Base-by-base conservation (phyloP, 1,140 invertebrate genomes). In the Trichonephila clavata region DNA sequence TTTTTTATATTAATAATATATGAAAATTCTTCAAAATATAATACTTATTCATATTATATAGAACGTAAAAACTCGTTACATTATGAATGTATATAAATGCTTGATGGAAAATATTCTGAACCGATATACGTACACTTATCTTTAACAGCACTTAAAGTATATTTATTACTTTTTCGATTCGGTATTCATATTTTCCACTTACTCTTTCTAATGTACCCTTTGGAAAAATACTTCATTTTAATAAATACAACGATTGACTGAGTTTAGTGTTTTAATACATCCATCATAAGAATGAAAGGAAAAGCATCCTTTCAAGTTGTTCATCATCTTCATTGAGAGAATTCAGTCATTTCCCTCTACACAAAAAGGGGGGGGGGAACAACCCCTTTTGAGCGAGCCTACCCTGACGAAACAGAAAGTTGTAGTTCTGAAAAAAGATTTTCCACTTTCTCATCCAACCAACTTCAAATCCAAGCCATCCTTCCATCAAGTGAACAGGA, bases 401-500 rank as follows among this genome's bases (percentile, higher is more conserved):
- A 3, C 13, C 18, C 14, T 39, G 14, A 32, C 71, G 32, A 77
- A 39, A 77, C 32, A 77, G 71, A 32, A 77, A 77, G 18, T 16
- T 77, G 32, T 32, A 77, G 32, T 10, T 32, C 13, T 27, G 32
- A 39, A 77, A 77, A 18, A 32, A 18, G 16, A 20, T 39, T 27
- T 32, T 77, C 71, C 27, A 50, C 27, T 27, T 39, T 77, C 27
- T 77, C 24, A 32, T 39, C 71, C 71, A 77, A 24, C 32, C 71
- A 63, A 63, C 61, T 77, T 32, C 27, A 77, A 77, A 68, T 24
- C 21, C 21, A 24, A 24, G 21, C 7, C n/a, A 77, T 39, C 71
- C 71, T 77, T 77, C 71, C 71, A 77, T 77, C 71, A 77, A 77
- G 50, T 50, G 50, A 50, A 50, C 50, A 50, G 71, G 71, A 32